Conservation (phyloP, 2,888 invertebrate species). For the Athalia cordata region DNA sequence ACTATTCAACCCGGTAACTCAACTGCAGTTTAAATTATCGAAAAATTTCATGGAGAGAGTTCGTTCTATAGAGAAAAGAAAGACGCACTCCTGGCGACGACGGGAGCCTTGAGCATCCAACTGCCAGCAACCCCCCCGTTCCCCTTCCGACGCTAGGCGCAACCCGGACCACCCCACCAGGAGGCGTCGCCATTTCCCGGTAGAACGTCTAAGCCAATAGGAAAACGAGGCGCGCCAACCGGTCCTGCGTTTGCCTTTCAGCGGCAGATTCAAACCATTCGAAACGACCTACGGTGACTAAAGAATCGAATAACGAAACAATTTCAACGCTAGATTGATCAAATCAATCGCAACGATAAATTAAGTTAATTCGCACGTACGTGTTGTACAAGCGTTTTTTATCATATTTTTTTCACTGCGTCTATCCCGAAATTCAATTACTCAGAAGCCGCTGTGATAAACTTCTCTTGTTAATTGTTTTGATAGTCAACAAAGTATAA, state of each 20-base stretch:
- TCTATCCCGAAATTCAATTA: too few relatives aligned
- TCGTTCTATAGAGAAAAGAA: constrained; percentile 22
- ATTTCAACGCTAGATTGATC: too few relatives aligned
- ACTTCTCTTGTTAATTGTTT: too few relatives aligned
- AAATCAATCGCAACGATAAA: too few relatives aligned
- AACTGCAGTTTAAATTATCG: background rate
- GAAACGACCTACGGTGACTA: background rate
- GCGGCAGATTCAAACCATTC: constrained; percentile 57
- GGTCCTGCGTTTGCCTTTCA: constrained; percentile 29
- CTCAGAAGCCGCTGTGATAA: too few relatives aligned
- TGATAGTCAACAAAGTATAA: too few relatives aligned
- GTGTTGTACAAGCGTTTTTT: too few relatives aligned
- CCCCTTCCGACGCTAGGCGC: constrained; percentile 55
- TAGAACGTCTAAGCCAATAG: constrained; percentile 54
- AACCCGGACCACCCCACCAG: constrained; percentile 53
- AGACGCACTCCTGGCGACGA: constrained; percentile 40
- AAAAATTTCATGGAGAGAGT: constrained; percentile 32
- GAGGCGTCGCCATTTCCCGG: constrained; percentile 49
- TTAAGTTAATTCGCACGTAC: too few relatives aligned
- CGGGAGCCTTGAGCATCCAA: constrained; percentile 52
- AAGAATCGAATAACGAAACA: too few relatives aligned
- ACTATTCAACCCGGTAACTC: background rate
- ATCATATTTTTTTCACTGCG: too few relatives aligned
- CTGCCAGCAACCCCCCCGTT: constrained; percentile 57
- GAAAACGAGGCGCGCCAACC: constrained; percentile 38